Evolutionary conservation across 2,888 invertebrate species (phyloP).

Genomic region (Cryptus armator): DNA sequence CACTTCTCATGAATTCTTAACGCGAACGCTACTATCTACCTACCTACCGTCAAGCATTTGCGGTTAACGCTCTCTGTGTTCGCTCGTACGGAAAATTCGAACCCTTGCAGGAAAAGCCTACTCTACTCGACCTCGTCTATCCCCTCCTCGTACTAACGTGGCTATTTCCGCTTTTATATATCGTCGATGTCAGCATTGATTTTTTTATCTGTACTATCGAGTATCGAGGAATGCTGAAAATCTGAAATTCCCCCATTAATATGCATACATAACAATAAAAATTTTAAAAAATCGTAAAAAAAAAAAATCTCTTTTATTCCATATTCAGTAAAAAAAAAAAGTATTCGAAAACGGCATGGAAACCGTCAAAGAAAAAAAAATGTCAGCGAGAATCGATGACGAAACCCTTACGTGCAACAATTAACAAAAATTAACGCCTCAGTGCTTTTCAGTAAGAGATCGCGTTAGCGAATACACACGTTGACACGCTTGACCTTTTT

Average conservation of each 20-base stretch:
- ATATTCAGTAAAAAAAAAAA: no score
- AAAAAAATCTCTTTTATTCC: no score
- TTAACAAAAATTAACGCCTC: conserved; percentile 14
- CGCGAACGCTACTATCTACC: conserved; percentile 3
- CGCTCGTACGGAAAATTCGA: conserved; percentile 61
- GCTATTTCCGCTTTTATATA: background rate
- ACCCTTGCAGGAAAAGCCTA: conserved; percentile 47
- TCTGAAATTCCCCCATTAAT: background rate
- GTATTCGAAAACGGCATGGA: background rate
- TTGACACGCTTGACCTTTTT: conserved; percentile 2
- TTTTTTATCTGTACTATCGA: background rate
- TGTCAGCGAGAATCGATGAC: background rate
- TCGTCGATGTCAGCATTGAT: background rate
- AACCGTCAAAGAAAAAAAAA: background rate
- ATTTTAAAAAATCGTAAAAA: background rate
- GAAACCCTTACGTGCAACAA: background rate
- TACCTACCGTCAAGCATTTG: conserved; percentile 26
- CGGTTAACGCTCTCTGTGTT: conserved; percentile 57
- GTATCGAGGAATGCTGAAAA: background rate
- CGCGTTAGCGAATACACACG: background rate
- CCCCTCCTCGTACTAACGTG: background rate
- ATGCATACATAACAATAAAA: background rate
- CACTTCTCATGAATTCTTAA: conserved; percentile 46
- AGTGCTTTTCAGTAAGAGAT: background rate
- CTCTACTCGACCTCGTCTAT: conserved; percentile 33